Evolutionary conservation across 2,113 vertebrate species (phyloP).

Genomic region (Brachypodius melanocephalos): DNA sequence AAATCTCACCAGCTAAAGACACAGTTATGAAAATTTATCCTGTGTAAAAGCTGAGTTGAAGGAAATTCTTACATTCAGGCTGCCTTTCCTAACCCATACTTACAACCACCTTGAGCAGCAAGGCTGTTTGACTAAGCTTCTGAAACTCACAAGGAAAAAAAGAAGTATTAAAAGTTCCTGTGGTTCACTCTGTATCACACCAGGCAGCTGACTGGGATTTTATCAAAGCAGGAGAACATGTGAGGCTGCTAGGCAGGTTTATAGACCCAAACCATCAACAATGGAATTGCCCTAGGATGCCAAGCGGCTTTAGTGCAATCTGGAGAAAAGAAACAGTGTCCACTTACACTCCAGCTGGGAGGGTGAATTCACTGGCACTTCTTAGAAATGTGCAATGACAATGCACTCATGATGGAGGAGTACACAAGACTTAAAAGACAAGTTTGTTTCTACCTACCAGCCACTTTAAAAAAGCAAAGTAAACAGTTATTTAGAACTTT

Average conservation of each 20-base stretch:
- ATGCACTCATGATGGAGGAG: accelerated
- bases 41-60: background rate
- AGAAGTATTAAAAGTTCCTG: background rate
- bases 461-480: background rate
- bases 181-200: background rate
- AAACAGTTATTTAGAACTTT: background rate
- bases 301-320: background rate
- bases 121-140: background rate
- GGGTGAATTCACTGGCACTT: background rate
- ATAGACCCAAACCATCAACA: background rate
- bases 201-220: background rate
- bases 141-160: background rate
- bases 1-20: background rate
- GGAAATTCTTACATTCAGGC: background rate
- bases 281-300: background rate
- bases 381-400: background rate
- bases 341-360: background rate
- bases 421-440: background rate
- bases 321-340: background rate
- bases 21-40: background rate
- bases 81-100: background rate
- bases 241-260: background rate
- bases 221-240: background rate
- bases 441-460: background rate
- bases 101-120: background rate